Percentiles rank a stretch among this genome's conserved stretches.
Conservation (phyloP, 2,797 vertebrate species). For the Hemitrygon akajei region DNA sequence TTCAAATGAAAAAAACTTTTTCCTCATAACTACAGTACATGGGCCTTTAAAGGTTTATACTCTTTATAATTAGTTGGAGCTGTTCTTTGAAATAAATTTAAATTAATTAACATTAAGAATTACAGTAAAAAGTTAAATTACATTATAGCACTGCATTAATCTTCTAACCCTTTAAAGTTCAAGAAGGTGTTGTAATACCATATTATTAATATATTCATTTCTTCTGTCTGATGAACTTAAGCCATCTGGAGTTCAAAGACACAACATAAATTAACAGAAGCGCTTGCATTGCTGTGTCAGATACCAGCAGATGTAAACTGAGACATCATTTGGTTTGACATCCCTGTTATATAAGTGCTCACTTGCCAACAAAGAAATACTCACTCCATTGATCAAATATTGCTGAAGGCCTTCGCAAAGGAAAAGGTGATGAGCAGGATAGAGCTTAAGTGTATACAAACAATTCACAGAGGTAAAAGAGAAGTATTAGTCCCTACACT, state of each 20-base stretch:
- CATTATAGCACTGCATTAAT: neutral
- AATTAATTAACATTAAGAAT: constrained; percentile 3
- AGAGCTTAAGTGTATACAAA: neutral
- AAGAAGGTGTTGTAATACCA: neutral
- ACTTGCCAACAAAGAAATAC: neutral
- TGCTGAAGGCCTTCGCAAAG: neutral
- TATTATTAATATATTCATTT: constrained; percentile 29
- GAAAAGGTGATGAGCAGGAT: neutral
- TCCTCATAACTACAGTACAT: neutral
- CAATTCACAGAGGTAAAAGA: neutral
- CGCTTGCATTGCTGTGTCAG: neutral
- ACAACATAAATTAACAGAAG: constrained; percentile 17
- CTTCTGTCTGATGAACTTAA: neutral
- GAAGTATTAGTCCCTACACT: neutral
- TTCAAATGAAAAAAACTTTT: neutral
- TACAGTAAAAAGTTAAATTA: neutral
- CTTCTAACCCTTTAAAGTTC: neutral
- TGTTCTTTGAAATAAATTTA: constrained; percentile 16
- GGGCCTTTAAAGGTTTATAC: neutral
- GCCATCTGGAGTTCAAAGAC: constrained; percentile 29
- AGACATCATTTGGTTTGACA: constrained; percentile 2
- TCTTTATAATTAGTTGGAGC: constrained; percentile 14
- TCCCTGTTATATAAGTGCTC: neutral
- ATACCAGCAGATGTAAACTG: neutral
- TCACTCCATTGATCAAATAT: neutral